These are phyloP conservation scores for Macrophya alboannulata DNA, from an alignment of 2,888 invertebrate genomes.

Conservation along the genomic window DNA sequence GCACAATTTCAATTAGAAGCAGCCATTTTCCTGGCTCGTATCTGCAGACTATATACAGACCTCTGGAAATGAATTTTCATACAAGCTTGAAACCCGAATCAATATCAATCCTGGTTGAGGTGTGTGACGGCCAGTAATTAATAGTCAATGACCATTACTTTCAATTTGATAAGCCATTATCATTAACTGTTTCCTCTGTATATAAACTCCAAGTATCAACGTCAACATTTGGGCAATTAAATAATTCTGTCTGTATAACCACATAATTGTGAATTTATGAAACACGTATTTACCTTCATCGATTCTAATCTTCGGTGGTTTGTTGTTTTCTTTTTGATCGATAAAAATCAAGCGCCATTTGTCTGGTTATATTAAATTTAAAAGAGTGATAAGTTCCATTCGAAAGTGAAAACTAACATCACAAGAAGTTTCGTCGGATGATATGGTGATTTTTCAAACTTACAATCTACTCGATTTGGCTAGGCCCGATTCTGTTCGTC, in stretches of 20 bases:
- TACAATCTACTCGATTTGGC: slow-evolving; percentile 23
- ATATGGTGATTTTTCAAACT: not conserved
- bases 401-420: not conserved
- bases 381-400: not conserved
- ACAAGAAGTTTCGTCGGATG: not conserved
- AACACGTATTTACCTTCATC: too few relatives aligned
- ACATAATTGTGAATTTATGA: too few relatives aligned
- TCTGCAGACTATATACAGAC: not conserved
- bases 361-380: not conserved
- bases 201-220: not conserved
- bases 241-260: not conserved
- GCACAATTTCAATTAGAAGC: slow-evolving; percentile 48
- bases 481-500: not conserved
- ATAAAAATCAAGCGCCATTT: not conserved
- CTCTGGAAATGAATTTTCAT: not conserved
- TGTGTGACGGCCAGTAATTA: slow-evolving; percentile 11
- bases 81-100: not conserved
- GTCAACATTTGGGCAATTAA: not conserved
- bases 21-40: not conserved
- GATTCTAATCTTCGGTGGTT: not conserved
- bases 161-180: slow-evolving; percentile 24
- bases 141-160: slow-evolving; percentile 6
- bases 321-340: too few relatives aligned
- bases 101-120: not conserved
- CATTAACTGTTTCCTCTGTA: not conserved